Evolutionary conservation across 2,797 vertebrate genomes (phyloP).

Genomic region (Schizopygopsis malacanthus): DNA sequence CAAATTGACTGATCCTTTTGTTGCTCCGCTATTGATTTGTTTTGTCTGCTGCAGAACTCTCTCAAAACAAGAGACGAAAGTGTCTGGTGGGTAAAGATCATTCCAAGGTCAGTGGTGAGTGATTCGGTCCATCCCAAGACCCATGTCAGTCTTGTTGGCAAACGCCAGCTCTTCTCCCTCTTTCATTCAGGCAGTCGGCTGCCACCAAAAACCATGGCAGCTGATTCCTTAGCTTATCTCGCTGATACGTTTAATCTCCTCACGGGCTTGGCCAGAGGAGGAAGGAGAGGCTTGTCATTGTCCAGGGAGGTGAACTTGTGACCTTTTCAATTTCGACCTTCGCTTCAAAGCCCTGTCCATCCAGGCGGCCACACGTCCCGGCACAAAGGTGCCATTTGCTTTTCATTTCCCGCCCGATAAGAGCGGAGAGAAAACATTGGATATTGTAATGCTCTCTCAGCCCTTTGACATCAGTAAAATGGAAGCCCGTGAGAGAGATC

Average conservation of each 20-base stretch:
- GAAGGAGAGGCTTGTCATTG: conserved; percentile 80
- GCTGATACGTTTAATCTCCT: conserved; percentile 79
- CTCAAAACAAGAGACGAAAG: conserved; percentile 66
- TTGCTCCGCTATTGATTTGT: conserved; percentile 69
- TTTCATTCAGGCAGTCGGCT: conserved; percentile 70
- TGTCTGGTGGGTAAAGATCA: conserved; percentile 67
- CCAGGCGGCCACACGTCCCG: conserved; percentile 75
- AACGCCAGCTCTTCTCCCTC: conserved; percentile 69
- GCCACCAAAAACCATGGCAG: conserved; percentile 67
- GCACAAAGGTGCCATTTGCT: conserved; percentile 82
- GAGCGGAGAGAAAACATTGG: conserved; percentile 73
- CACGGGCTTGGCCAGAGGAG: conserved; percentile 68
- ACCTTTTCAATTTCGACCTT: conserved; percentile 84
- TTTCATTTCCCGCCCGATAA: conserved; percentile 76
- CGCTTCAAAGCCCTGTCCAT: conserved; percentile 79
- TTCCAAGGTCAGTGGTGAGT: conserved; percentile 76
- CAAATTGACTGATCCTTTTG: conserved; percentile 58
- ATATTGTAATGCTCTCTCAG: conserved; percentile 81
- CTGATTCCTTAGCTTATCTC: conserved; percentile 79
- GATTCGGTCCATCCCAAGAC: conserved; percentile 67
- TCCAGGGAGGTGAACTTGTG: conserved; percentile 81
- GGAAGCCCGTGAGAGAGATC: conserved; percentile 79
- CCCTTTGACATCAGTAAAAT: conserved; percentile 81
- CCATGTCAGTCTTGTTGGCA: conserved; percentile 66
- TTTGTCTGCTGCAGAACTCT: conserved; percentile 56